These are phyloP conservation scores for Lutjanus erythropterus DNA, from an alignment of 2,113 vertebrate genomes.

Conservation along the genomic window DNA sequence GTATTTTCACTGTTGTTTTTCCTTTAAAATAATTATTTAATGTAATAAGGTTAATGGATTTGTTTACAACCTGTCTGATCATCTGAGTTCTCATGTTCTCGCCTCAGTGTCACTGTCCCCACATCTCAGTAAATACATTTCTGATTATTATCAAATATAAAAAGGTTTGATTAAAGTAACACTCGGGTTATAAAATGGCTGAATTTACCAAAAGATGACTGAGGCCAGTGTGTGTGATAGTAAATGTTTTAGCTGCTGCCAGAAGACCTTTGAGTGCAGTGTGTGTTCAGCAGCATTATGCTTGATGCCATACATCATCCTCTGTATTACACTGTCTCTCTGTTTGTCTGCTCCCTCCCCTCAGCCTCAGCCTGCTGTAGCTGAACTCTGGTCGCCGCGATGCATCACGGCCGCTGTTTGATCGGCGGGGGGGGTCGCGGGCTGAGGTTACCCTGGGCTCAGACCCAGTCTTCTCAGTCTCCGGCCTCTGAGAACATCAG, in stretches of 20 bases:
- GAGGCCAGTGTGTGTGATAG: background rate
- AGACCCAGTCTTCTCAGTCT: constrained; percentile 33
- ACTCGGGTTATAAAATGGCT: background rate
- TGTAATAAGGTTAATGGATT: background rate
- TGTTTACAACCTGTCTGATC: background rate
- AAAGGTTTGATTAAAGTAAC: background rate
- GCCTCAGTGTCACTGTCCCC: background rate
- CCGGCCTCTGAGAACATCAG: constrained; percentile 55
- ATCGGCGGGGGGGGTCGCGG: constrained; percentile 16
- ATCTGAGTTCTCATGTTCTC: background rate
- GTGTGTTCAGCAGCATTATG: background rate
- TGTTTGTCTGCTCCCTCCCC: constrained; percentile 3
- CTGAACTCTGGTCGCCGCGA: constrained; percentile 13
- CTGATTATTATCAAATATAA: background rate
- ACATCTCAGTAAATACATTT: background rate
- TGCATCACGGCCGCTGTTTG: constrained; percentile 45
- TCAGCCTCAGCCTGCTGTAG: background rate
- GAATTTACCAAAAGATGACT: background rate
- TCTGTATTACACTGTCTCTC: background rate
- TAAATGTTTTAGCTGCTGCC: background rate
- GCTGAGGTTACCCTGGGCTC: constrained; percentile 6
- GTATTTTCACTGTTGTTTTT: background rate
- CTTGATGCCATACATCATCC: background rate
- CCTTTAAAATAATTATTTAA: background rate
- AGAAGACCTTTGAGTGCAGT: background rate